Evolutionary conservation across 2,113 vertebrate species (phyloP).

Genomic region (Bucco capensis): DNA sequence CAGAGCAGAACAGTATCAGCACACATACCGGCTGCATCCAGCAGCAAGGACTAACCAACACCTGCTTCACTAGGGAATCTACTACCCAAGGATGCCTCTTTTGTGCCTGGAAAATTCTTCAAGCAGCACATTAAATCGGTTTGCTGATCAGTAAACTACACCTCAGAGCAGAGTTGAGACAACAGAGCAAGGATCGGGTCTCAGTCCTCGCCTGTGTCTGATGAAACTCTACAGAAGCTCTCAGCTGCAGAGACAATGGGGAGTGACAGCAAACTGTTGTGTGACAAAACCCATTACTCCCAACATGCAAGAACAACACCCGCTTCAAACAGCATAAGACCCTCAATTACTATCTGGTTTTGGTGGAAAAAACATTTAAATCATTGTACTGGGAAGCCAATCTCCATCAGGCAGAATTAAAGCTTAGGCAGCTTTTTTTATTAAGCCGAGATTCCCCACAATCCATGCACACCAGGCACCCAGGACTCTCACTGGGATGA

Average conservation of each 20-base stretch:
- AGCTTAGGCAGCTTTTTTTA: neutral
- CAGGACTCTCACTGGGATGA: neutral
- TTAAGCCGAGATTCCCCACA: neutral
- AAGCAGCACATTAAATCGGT: neutral
- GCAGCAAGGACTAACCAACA: neutral
- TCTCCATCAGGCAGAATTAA: neutral
- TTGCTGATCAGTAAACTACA: neutral
- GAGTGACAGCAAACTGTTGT: neutral
- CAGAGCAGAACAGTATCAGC: neutral
- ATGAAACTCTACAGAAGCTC: neutral
- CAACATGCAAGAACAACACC: neutral
- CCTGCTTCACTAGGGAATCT: neutral
- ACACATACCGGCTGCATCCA: neutral
- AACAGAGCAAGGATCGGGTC: neutral
- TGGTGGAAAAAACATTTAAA: neutral
- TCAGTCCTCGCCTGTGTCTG: neutral
- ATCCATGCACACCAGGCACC: neutral
- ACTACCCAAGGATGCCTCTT: neutral
- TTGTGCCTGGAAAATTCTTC: neutral
- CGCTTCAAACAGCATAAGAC: neutral
- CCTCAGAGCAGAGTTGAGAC: neutral
- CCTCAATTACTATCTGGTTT: neutral
- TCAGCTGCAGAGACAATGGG: neutral
- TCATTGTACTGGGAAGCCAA: neutral
- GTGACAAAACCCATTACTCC: neutral